Percentiles rank a stretch among this genome's conserved stretches.
phyloP scores from a whole-genome alignment of 2,797 vertebrate genomes.

The Pseudopleuronectes americanus region DNA sequence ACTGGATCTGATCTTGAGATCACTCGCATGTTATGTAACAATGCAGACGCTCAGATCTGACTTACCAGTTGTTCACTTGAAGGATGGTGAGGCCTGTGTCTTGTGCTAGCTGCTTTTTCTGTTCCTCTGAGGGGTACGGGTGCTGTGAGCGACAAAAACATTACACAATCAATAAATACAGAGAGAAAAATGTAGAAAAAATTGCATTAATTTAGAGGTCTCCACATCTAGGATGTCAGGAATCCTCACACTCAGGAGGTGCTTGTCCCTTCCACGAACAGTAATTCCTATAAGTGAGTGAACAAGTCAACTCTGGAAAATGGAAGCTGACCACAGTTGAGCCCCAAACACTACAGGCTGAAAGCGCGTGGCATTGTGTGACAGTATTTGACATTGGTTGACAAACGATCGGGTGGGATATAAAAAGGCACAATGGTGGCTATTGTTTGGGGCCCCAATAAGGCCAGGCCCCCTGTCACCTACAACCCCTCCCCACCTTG shows the following conservation, averaged over 20 bases:
- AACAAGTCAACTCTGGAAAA: neutral
- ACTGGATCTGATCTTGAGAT: neutral
- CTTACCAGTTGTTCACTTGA: constrained; percentile 99
- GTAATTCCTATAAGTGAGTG: constrained; percentile 4
- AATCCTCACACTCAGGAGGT: constrained; percentile 2
- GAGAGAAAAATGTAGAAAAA: neutral
- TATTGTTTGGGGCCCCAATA: constrained; percentile 67
- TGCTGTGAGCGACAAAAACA: constrained; percentile 86
- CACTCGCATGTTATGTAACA: too few species aligned
- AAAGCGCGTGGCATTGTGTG: constrained; percentile 67
- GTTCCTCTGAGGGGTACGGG: constrained; percentile 97
- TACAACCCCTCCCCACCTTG: constrained; percentile 7
- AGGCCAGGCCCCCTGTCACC: constrained; percentile 39
- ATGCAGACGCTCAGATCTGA: neutral
- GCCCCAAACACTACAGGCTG: constrained; percentile 41
- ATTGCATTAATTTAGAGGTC: constrained; percentile 1
- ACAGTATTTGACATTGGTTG: constrained; percentile 75
- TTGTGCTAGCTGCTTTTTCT: constrained; percentile 98
- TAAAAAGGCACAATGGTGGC: constrained; percentile 71
- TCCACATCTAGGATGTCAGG: neutral
- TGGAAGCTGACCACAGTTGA: constrained; percentile 35
- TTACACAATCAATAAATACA: neutral
- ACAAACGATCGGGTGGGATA: constrained; percentile 69
- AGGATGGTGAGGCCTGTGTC: constrained; percentile 98
- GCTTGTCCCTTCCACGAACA: neutral